Conservation (phyloP, 2,888 invertebrate species). For the Tenthredo scrophulariae region DNA sequence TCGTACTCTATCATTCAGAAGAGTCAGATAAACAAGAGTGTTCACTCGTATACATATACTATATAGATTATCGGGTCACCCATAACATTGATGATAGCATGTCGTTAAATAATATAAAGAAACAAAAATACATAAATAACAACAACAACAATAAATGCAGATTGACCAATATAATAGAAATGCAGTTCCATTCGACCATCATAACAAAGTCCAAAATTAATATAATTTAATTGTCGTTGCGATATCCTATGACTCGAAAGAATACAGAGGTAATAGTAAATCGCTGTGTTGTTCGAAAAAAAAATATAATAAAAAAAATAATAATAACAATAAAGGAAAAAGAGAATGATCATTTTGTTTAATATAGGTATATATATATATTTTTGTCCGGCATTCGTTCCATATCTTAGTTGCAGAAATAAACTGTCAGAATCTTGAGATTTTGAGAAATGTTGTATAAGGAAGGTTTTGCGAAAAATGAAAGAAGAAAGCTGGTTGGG, state of each 20-base stretch:
- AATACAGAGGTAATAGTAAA: background rate
- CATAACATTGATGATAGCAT: constrained; percentile 22
- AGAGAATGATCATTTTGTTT: background rate
- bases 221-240: background rate
- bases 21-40: constrained; percentile 11
- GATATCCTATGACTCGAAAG: background rate
- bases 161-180: constrained; percentile 27
- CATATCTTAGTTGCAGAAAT: constrained; percentile 37
- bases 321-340: no score
- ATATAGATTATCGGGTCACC: constrained; percentile 58
- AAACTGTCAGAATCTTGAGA: background rate
- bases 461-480: constrained; percentile 10
- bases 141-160: constrained; percentile 46
- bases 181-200: background rate
- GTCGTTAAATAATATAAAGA: constrained; percentile 8
- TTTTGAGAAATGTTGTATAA: constrained; percentile 18
- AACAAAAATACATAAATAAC: background rate
- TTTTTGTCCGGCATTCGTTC: constrained; percentile 29
- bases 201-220: background rate
- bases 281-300: background rate
- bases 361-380: background rate
- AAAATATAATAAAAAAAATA: no score
- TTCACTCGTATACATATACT: constrained; percentile 51
- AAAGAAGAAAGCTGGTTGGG: background rate
- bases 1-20: constrained; percentile 36